Conservation (phyloP, 1,140 invertebrate species). For the Drosophila obscura region DNA sequence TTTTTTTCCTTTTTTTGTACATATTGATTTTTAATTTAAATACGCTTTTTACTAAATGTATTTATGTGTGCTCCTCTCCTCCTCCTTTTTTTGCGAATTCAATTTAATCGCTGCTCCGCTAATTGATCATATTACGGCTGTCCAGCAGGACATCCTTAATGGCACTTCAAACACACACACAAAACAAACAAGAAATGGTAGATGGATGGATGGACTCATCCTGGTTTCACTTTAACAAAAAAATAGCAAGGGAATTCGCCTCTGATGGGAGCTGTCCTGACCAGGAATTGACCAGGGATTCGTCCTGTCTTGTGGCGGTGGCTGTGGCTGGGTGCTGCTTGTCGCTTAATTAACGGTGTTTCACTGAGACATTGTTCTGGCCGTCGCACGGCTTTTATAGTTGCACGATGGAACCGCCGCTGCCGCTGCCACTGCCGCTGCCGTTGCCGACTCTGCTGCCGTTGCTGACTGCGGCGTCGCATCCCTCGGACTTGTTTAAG, state of each 20-base stretch:
- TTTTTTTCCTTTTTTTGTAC: not conserved
- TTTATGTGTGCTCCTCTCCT: conserved; percentile 8
- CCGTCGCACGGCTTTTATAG: conserved; percentile 71
- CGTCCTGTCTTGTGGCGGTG: not conserved
- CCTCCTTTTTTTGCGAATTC: too few species aligned
- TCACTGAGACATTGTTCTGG: conserved; percentile 75
- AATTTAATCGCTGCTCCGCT: too few species aligned
- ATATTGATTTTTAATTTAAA: conserved; percentile 49
- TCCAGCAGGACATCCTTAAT: not conserved
- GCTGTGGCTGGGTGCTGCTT: conserved; percentile 11
- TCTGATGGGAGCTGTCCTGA: too few species aligned
- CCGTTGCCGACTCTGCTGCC: not conserved
- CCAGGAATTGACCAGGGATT: too few species aligned
- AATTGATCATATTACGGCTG: too few species aligned
- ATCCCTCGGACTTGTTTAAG: conserved; percentile 42
- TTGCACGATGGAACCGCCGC: conserved; percentile 28
- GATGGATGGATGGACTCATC: too few species aligned
- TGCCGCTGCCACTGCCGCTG: not conserved
- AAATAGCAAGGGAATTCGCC: not conserved
- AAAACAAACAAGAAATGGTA: not conserved
- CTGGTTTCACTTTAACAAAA: conserved; percentile 19
- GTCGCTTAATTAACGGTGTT: conserved; percentile 73
- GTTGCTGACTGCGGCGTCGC: conserved; percentile 31
- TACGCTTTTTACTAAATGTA: not conserved
- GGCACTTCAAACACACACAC: not conserved